Conservation (phyloP, 2,888 invertebrate genomes). For the Apamea sordens region DNA sequence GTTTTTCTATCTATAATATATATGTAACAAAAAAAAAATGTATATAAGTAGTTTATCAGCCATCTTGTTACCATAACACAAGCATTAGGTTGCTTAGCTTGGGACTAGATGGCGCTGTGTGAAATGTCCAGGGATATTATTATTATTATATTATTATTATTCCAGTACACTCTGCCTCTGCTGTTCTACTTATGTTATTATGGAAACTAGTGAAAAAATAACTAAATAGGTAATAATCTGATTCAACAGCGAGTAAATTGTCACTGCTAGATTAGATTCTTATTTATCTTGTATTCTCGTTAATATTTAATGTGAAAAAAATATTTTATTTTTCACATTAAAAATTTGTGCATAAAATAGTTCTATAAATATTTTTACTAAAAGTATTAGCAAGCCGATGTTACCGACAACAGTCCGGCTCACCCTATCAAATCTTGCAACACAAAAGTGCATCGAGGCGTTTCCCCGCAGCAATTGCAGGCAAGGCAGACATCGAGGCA, state of each 20-base stretch:
- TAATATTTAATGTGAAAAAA: background rate
- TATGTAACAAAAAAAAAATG: too few species aligned
- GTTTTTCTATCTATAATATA: too few species aligned
- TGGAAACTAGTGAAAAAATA: background rate
- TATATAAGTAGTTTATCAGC: too few species aligned
- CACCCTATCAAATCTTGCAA: constrained; percentile 51
- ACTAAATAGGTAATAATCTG: too few species aligned
- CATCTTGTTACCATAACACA: too few species aligned
- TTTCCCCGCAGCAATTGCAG: constrained; percentile 51
- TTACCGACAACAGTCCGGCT: constrained; percentile 26
- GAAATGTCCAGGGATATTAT: too few species aligned
- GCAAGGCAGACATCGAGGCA: constrained; percentile 46
- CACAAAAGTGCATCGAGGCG: constrained; percentile 56
- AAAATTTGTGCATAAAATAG: background rate
- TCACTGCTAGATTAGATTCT: background rate
- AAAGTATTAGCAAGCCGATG: background rate
- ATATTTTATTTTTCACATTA: background rate
- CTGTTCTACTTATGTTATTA: background rate
- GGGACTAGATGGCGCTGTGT: too few species aligned
- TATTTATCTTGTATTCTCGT: background rate
- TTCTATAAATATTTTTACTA: background rate
- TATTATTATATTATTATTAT: too few species aligned
- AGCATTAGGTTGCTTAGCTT: too few species aligned
- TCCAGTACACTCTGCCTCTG: background rate
- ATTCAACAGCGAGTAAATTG: background rate